These are phyloP conservation scores for Apotomis betuletana DNA, from an alignment of 2,888 invertebrate genomes.

Conservation along the genomic window DNA sequence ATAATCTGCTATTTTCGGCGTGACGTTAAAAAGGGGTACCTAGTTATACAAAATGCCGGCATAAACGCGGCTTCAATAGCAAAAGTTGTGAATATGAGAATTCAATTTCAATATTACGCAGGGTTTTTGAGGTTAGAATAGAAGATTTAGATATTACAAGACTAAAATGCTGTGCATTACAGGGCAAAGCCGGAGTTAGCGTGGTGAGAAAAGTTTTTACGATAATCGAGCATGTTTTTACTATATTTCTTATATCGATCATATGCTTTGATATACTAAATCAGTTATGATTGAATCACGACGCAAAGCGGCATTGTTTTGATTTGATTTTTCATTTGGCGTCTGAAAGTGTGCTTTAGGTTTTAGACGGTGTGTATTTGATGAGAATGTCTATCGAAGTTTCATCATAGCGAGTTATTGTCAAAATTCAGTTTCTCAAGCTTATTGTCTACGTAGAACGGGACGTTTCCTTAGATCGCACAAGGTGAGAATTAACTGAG, in stretches of 20 bases:
- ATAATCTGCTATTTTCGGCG: not conserved
- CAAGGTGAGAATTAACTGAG: too few relatives aligned
- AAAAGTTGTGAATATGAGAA: not conserved
- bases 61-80: not conserved
- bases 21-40: not conserved
- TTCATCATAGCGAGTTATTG: not conserved
- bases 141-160: slow-evolving; percentile 54
- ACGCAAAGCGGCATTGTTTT: slow-evolving; percentile 25
- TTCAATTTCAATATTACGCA: too few relatives aligned
- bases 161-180: slow-evolving; percentile 69
- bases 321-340: slow-evolving; percentile 23
- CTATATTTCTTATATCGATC: slow-evolving; percentile 40
- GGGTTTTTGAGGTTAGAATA: slow-evolving; percentile 10
- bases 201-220: slow-evolving; percentile 72
- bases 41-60: not conserved
- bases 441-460: too few relatives aligned
- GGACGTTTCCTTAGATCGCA: too few relatives aligned
- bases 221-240: slow-evolving; percentile 69
- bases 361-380: slow-evolving; percentile 25
- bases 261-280: slow-evolving; percentile 37
- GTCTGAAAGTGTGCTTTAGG: slow-evolving; percentile 31
- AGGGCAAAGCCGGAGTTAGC: slow-evolving; percentile 73
- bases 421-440: too few relatives aligned
- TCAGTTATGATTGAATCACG: slow-evolving; percentile 24
- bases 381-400: slow-evolving; percentile 22